Percentiles rank a stretch among this genome's conserved stretches.
Conservation (phyloP, 2,888 invertebrate genomes). For the Macrophya alboannulata region DNA sequence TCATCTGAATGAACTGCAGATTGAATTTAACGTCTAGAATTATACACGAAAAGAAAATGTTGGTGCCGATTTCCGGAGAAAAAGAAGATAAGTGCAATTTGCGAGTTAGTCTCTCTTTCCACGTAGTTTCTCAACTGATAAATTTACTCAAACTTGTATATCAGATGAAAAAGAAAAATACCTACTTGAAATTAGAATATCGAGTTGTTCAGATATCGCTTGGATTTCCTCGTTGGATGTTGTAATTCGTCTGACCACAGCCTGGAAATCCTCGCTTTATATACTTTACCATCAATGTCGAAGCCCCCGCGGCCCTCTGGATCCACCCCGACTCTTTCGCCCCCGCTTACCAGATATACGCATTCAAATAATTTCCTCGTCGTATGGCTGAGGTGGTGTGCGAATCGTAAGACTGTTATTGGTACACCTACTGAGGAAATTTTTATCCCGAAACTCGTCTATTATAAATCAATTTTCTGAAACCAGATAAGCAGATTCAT, state of each 20-base stretch:
- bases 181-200: neutral
- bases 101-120: neutral
- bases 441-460: neutral
- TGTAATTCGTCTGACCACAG: slow-evolving; percentile 53
- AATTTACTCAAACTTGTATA: neutral
- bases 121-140: neutral
- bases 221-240: slow-evolving; percentile 20
- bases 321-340: slow-evolving; percentile 28
- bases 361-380: slow-evolving; percentile 9
- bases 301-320: slow-evolving; percentile 39
- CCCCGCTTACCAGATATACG: slow-evolving; percentile 40
- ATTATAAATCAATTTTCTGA: neutral
- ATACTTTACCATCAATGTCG: slow-evolving; percentile 38
- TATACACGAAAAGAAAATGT: no score
- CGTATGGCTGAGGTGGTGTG: neutral
- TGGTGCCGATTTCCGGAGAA: neutral
- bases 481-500: neutral
- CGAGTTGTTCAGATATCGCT: slow-evolving; percentile 10
- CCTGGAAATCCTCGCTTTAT: slow-evolving; percentile 41
- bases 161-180: neutral
- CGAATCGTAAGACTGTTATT: neutral
- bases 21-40: neutral
- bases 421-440: neutral
- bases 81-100: neutral
- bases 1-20: neutral